Conservation (phyloP, 2,113 vertebrate species). For the Podocnemis expansa region DNA sequence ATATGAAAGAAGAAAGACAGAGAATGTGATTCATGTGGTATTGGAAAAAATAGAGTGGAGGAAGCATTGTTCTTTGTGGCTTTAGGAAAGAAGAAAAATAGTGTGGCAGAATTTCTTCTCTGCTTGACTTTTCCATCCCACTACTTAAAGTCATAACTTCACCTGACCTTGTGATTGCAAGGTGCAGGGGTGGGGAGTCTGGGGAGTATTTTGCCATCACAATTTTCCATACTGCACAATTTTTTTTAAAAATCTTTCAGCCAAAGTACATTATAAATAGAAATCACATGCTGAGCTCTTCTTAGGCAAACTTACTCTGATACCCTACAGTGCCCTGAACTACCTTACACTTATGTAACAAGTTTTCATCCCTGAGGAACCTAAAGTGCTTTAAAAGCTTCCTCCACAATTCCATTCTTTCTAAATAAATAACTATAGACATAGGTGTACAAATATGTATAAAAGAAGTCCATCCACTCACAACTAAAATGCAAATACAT, state of each 20-base stretch:
- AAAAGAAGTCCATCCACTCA: neutral
- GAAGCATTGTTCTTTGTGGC: neutral
- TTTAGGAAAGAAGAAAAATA: neutral
- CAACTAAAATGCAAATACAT: neutral
- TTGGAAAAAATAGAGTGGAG: neutral
- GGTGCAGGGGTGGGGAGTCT: neutral
- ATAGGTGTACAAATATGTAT: neutral
- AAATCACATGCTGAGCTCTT: neutral
- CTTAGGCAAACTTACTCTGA: neutral
- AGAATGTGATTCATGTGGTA: neutral
- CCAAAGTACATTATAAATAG: neutral
- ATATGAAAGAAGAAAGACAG: neutral
- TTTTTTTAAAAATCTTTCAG: neutral
- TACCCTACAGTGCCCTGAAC: neutral
- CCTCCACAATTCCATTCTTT: neutral
- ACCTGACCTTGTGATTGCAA: neutral
- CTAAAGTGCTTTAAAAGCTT: neutral
- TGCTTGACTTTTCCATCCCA: neutral
- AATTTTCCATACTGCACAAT: neutral
- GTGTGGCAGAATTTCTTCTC: neutral
- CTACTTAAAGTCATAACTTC: neutral
- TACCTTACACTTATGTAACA: neutral
- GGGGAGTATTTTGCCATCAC: neutral
- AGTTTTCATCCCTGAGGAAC: neutral
- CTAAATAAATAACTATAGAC: neutral